Evolutionary conservation across 1,140 invertebrate species (phyloP).

Genomic region (Chlorops oryzae): DNA sequence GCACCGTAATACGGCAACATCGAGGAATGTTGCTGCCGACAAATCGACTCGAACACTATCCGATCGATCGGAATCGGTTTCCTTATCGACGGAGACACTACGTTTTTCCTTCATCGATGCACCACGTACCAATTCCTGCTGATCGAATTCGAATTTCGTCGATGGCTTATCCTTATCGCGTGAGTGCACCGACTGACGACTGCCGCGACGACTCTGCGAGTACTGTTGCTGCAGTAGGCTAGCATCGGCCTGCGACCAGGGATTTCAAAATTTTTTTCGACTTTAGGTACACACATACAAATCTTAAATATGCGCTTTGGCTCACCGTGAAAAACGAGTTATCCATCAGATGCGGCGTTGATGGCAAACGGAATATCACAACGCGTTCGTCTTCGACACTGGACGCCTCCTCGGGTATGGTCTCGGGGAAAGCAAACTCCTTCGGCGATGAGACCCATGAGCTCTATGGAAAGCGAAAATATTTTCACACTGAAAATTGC

Average conservation of each 20-base stretch:
- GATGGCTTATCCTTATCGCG: conserved; percentile 42
- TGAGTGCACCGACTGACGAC: conserved; percentile 42
- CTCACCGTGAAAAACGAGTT: conserved; percentile 61
- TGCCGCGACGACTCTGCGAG: conserved; percentile 40
- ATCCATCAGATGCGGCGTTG: conserved; percentile 40
- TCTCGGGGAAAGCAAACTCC: conserved; percentile 82
- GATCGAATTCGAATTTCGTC: conserved; percentile 45
- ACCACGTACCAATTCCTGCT: conserved; percentile 40
- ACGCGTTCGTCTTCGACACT: conserved; percentile 87
- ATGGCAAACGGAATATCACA: conserved; percentile 52
- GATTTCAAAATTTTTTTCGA: neutral
- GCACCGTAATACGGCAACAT: conserved; percentile 91
- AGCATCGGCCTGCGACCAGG: conserved; percentile 52
- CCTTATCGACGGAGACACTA: conserved; percentile 53
- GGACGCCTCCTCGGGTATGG: conserved; percentile 85
- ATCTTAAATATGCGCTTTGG: conserved; percentile 12
- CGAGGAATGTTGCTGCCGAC: conserved; percentile 87
- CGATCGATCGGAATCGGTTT: conserved; percentile 47
- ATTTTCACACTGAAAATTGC: too few relatives aligned
- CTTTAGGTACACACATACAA: too few relatives aligned
- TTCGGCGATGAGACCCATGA: conserved; percentile 76
- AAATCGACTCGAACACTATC: conserved; percentile 54
- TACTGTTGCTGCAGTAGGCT: conserved; percentile 55
- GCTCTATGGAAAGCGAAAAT: conserved; percentile 41
- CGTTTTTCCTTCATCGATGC: conserved; percentile 52